Evolutionary conservation across 2,113 vertebrate species (phyloP), one percentile per base, ranked within the genome.

Genomic region (Promerops cafer): DNA sequence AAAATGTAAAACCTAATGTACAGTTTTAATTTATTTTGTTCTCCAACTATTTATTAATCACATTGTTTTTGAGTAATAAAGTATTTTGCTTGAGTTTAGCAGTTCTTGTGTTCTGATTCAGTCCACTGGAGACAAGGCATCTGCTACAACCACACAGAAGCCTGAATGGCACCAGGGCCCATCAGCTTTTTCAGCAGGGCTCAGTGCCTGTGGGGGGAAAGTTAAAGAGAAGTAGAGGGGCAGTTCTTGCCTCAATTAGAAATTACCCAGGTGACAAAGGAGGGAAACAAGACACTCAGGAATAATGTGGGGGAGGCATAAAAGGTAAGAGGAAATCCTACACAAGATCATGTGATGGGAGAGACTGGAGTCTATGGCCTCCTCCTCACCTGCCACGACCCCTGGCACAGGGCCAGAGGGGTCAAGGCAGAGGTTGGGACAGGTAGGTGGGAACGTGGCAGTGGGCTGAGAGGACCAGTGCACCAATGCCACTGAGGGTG

Each of bases 21-120:
- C 75, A 92, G 86, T 83, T 93, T 84, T 97, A 97, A 97, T 68
- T 94, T 97, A 96, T 96, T 89, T 92, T 64, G 6, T 53, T 86
- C 79, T 53, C 75, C 56, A 69, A 33, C 23, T 95, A 97, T 96
- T 93, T 97, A 94, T 97, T 96, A 72, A 76, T 54, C 42, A 49
- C 40, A 20, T 24, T 88, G 11, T 0, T 78, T 85, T 84, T 72
- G 28, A 86, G 7, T 59, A 97, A 97, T 97, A 97, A 97, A 94
- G 21, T 74, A 27, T 81, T 92, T 92, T 94, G 42, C 89, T 65
- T 33, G 9, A 78, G 53, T 66, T 76, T 14, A 56, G 24, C 5
- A 31, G 10, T 59, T 94, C 10, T 10, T 57, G 50, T 61, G 35
- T 52, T 57, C 60, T 87, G 59, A 18, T 84, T 89, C 57, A 45